Conservation (phyloP, 2,797 vertebrate genomes). For the Lagocephalus sceleratus region DNA sequence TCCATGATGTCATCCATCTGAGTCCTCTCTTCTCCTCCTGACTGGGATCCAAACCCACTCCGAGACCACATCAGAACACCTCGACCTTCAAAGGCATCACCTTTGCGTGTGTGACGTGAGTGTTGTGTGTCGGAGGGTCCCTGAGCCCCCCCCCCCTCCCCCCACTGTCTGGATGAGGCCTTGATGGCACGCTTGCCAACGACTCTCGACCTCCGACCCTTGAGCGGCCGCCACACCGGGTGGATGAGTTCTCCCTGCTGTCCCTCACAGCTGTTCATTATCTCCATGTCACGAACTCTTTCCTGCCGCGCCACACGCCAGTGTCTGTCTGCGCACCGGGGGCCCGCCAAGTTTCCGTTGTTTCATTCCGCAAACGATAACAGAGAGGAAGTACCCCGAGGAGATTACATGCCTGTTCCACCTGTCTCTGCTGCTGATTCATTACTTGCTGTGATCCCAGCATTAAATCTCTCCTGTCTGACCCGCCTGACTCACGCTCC, state of each 20-base stretch:
- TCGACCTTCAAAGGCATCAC: constrained; percentile 50
- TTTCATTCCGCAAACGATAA: constrained; percentile 38
- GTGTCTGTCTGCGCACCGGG: constrained; percentile 21
- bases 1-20: constrained; percentile 36
- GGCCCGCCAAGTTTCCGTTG: constrained; percentile 30
- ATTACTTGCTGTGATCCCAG: constrained; percentile 17
- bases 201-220: constrained; percentile 24
- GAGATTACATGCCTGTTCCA: constrained; percentile 11
- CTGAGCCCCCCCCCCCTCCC: not conserved
- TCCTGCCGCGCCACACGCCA: constrained; percentile 39
- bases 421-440: constrained; percentile 39
- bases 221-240: constrained; percentile 3
- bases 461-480: constrained; percentile 35
- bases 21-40: constrained; percentile 33
- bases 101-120: constrained; percentile 15
- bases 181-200: constrained; percentile 14
- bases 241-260: constrained; percentile 40
- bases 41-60: constrained; percentile 48
- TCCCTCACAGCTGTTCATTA: constrained; percentile 32
- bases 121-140: constrained; percentile 12
- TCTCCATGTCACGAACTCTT: constrained; percentile 19
- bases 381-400: constrained; percentile 11
- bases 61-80: constrained; percentile 54
- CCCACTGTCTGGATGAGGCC: constrained; percentile 26
- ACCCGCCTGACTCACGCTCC: constrained; percentile 31